phyloP scores from a whole-genome alignment of 2,888 invertebrate genomes.

The Gandaritis pyraliata region DNA sequence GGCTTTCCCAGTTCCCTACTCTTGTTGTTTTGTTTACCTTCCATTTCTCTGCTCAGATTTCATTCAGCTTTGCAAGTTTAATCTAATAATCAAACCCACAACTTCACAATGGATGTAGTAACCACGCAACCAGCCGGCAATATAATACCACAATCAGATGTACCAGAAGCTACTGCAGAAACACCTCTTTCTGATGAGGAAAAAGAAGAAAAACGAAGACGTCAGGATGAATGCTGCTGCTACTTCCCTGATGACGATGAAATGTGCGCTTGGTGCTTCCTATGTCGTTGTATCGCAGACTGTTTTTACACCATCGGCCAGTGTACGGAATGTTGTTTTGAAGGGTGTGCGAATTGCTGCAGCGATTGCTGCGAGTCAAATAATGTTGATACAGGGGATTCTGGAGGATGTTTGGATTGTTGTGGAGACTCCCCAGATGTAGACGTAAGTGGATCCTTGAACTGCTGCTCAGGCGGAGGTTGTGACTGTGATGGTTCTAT shows the following conservation, averaged over 20 bases:
- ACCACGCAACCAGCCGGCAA: conserved; percentile 12
- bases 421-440: conserved; percentile 17
- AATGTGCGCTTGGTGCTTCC: conserved; percentile 37
- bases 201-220: conserved; percentile 25
- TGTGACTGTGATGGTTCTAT: not conserved
- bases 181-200: conserved; percentile 15
- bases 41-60: no score
- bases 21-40: no score
- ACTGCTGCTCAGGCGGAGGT: conserved; percentile 22
- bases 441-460: conserved; percentile 26
- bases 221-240: conserved; percentile 45
- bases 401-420: conserved; percentile 29
- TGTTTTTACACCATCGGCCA: conserved; percentile 43
- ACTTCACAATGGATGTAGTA: conserved; percentile 19
- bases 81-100: not conserved
- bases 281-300: conserved; percentile 43
- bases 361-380: conserved; percentile 45
- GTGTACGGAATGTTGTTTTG: conserved; percentile 49
- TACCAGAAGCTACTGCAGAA: conserved; percentile 20
- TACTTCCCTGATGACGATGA: conserved; percentile 42
- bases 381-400: conserved; percentile 24
- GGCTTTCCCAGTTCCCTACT: no score
- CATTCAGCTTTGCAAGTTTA: no score
- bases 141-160: conserved; percentile 43
- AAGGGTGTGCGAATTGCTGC: conserved; percentile 47